Evolutionary conservation across 1,140 invertebrate species (phyloP), one percentile per base, ranked within the genome.

Genomic region (Plectrocnemia conspersa): DNA sequence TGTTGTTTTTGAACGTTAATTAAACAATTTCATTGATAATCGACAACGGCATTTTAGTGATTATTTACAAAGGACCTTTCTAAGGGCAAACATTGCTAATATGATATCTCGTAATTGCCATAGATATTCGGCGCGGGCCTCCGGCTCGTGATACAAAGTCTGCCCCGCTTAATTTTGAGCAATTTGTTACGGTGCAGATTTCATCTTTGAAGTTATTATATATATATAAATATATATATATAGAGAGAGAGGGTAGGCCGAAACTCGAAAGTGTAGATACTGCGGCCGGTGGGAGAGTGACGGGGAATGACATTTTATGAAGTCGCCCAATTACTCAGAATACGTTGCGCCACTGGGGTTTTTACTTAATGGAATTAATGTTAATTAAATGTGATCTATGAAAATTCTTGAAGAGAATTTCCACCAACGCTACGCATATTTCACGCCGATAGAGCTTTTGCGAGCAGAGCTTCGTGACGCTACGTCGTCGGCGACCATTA

Each of bases 371-470:
- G 24, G 47, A 54, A 58, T 58, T 54, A 58, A 50, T 36, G 32
- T 35, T 53, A 58, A 58, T 58, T 58, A 58, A 58, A 58, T 53
- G 45, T 52, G 45, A 54, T 58, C 56, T 50, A 35, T 35, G 52
- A 50, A 48, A 47, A 33, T 41, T 53, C 42, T 19, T 22, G n/a
- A n/a, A n/a, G n/a, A n/a, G n/a, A n/a, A n/a, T n/a, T n/a, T n/a
- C n/a, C n/a, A n/a, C n/a, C n/a, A n/a, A n/a, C n/a, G n/a, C n/a
- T n/a, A n/a, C n/a, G n/a, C n/a, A n/a, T n/a, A n/a, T n/a, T n/a
- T n/a, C n/a, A n/a, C 27, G 27, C n/a, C 7, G 13, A 29, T 13
- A 29, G 7, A 9, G 27, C 27, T 9, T 7, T 29, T 29, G 27
- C n/a, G 7, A 9, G 27, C 27, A 13, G 27, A 29, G 13, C 27